Conservation (phyloP, 64 coral and sea anemone genomes). For the Pocillopora verrucosa region DNA sequence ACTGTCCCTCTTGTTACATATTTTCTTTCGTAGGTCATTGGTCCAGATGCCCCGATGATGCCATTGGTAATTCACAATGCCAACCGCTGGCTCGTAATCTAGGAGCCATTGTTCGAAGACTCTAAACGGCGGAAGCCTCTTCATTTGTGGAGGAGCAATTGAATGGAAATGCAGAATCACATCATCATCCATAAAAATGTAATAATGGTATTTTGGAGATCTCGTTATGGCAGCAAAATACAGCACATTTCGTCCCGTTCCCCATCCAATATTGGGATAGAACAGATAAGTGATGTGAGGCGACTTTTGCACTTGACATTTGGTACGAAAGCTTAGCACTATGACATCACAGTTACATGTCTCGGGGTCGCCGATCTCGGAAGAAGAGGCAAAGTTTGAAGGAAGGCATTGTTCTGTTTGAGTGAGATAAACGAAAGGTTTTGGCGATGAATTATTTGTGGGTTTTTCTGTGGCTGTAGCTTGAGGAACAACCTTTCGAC, state of each 20-base stretch:
- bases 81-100: constrained; percentile 46
- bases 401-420: constrained; percentile 49
- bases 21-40: background rate
- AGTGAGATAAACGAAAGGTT: constrained; percentile 37
- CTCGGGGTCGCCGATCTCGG: constrained; percentile 20
- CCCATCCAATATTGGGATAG: constrained; percentile 18
- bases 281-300: constrained; percentile 43
- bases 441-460: background rate
- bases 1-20: constrained; percentile 15
- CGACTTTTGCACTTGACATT: background rate
- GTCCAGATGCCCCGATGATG: background rate
- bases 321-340: constrained; percentile 34
- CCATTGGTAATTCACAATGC: constrained; percentile 1
- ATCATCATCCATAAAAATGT: constrained; percentile 65
- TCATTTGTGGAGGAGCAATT: background rate
- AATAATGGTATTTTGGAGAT: constrained; percentile 17
- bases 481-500: background rate
- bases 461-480: background rate
- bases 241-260: constrained; percentile 44
- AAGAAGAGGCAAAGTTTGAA: background rate
- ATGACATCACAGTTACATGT: constrained; percentile 57
- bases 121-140: constrained; percentile 1
- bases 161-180: constrained; percentile 8
- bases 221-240: constrained; percentile 9
- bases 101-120: constrained; percentile 51